Conservation (phyloP, 2,797 vertebrate genomes). For the Poecile montanus region DNA sequence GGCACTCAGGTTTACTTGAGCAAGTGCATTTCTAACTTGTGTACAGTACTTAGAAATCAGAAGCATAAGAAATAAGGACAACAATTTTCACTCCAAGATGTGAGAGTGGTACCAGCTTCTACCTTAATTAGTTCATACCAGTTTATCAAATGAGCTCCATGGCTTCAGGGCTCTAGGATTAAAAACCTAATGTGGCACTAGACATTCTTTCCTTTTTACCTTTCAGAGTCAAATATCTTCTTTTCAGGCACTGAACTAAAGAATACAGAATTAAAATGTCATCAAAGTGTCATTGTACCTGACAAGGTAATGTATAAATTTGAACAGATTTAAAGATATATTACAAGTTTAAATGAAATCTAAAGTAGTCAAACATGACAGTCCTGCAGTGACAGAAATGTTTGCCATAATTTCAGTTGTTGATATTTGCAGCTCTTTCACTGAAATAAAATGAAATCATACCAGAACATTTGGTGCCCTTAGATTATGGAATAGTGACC, state of each 20-base stretch:
- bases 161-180: background rate
- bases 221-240: background rate
- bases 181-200: background rate
- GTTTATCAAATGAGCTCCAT: background rate
- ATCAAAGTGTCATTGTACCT: background rate
- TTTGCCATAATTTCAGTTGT: background rate
- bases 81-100: background rate
- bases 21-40: background rate
- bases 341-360: background rate
- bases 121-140: background rate
- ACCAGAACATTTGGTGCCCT: background rate
- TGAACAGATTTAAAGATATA: background rate
- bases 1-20: background rate
- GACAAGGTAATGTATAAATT: background rate
- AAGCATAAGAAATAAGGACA: background rate
- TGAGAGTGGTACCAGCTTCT: background rate
- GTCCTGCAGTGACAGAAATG: background rate
- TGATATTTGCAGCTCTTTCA: background rate
- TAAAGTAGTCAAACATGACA: background rate
- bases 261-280: background rate
- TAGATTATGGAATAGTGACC: background rate
- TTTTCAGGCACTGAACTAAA: background rate
- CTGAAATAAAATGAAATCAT: background rate
- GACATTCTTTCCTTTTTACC: background rate
- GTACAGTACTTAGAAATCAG: background rate